Conservation (phyloP, 2,888 invertebrate genomes). For the Aquatica leii region DNA sequence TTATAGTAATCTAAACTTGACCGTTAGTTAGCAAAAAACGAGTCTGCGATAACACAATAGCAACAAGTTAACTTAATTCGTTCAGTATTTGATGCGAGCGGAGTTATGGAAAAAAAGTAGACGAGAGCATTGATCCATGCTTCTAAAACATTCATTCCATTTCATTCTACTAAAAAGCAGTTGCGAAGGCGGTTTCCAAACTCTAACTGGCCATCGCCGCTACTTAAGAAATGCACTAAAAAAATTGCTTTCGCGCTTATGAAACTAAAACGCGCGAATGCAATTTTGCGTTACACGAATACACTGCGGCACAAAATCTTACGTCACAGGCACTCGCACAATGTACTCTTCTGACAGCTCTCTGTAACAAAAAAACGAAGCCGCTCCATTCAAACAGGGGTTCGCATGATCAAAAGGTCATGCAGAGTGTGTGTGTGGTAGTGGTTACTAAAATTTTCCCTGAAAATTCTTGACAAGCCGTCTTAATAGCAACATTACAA, state of each 20-base stretch:
- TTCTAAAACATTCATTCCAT: conserved; percentile 38
- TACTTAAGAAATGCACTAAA: no score
- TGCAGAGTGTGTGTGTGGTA: conserved; percentile 33
- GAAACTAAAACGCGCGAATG: conserved; percentile 21
- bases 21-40: conserved; percentile 30
- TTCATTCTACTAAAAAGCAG: conserved; percentile 12
- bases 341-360: conserved; percentile 80
- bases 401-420: conserved; percentile 33
- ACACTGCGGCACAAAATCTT: conserved; percentile 64
- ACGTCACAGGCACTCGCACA: conserved; percentile 87
- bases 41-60: conserved; percentile 28
- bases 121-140: conserved; percentile 36
- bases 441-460: conserved; percentile 27
- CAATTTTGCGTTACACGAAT: conserved; percentile 16
- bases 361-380: conserved; percentile 63
- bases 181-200: conserved; percentile 18
- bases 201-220: background rate
- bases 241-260: background rate
- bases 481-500: conserved; percentile 1
- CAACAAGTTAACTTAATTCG: conserved; percentile 37
- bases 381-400: conserved; percentile 55
- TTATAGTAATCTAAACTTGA: no score
- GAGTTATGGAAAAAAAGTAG: conserved; percentile 28
- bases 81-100: conserved; percentile 35
- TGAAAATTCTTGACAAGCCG: conserved; percentile 25